Evolutionary conservation across 1,140 invertebrate species (phyloP), one percentile per base, ranked within the genome.

Genomic region (Meteorus sp.): DNA sequence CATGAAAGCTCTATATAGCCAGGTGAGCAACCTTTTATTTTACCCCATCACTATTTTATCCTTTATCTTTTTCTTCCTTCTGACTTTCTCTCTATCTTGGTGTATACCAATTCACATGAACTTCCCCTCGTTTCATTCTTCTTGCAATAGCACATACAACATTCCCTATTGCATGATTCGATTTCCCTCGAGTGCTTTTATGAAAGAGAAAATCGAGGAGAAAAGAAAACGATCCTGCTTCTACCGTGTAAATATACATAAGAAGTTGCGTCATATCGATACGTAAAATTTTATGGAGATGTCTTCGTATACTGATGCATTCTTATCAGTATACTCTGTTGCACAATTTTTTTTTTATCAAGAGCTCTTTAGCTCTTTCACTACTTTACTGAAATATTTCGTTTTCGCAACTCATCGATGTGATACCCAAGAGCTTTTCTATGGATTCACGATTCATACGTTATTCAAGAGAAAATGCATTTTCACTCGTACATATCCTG

Each of bases 1-100:
- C 25, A 70, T 74, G 71, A 77, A 75, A 67, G 62, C 68, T 48
- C 57, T 77, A 4, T 75, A 75, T 60, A 73, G 70, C 37, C 73
- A 77, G 69, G 75, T 75, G 65, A 61, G 66, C 53, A 17, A 57
- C 51, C 50, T 53, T 22, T 52, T 41, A 8, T 15, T 9, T 3
- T 25, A 8, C 22, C 2, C 13, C 23, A 39, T 11, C 29, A 39
- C 17, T 37, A 27, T 29, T 2, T 53, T 1, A 15, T 5, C 17
- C 7, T n/a, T 15, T 7, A 23, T 41, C 19, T 11, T 45, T 48
- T 23, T 13, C 11, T 15, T 48, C 13, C 5, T 48, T n/a, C 31
- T n/a, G 31, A 13, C 6, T 53, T 1, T 31, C 11, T 27, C 7
- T n/a, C 23, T 7, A 23, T 41, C 19, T 11, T 45, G 8, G 13